Conservation (phyloP, 2,888 invertebrate genomes). For the Eudasyphora cyanicolor region DNA sequence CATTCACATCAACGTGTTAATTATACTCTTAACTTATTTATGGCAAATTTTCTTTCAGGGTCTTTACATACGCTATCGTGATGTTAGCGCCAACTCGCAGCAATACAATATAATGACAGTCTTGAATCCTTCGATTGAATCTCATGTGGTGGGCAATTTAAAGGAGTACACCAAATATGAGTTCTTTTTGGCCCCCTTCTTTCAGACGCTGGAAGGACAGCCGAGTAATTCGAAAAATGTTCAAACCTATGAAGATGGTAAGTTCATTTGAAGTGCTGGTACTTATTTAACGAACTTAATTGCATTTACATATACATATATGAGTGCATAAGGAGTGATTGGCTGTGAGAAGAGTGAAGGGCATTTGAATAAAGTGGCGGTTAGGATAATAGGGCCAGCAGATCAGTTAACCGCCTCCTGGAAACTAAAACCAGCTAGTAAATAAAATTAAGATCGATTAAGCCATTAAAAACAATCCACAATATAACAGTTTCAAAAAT, state of each 20-base stretch:
- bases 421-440: too few species aligned
- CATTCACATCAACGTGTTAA: slow-evolving; percentile 38
- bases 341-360: too few species aligned
- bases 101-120: slow-evolving; percentile 86
- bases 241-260: slow-evolving; percentile 92
- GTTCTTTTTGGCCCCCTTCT: slow-evolving; percentile 93
- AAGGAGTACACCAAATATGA: slow-evolving; percentile 92
- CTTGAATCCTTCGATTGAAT: slow-evolving; percentile 82
- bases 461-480: too few species aligned
- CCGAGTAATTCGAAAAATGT: slow-evolving; percentile 94
- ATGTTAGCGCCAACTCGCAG: slow-evolving; percentile 83
- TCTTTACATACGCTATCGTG: slow-evolving; percentile 85
- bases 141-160: slow-evolving; percentile 86
- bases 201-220: slow-evolving; percentile 92
- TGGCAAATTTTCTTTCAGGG: slow-evolving; percentile 79
- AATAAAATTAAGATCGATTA: too few species aligned
- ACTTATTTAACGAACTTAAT: too few species aligned
- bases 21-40: slow-evolving; percentile 37
- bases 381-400: too few species aligned
- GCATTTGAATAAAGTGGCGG: neutral
- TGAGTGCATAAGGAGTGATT: too few species aligned
- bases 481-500: too few species aligned
- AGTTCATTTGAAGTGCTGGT: too few species aligned
- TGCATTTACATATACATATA: too few species aligned
- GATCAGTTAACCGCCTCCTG: too few species aligned